Conservation (phyloP, 2,888 invertebrate genomes). For the Lymantria monacha region DNA sequence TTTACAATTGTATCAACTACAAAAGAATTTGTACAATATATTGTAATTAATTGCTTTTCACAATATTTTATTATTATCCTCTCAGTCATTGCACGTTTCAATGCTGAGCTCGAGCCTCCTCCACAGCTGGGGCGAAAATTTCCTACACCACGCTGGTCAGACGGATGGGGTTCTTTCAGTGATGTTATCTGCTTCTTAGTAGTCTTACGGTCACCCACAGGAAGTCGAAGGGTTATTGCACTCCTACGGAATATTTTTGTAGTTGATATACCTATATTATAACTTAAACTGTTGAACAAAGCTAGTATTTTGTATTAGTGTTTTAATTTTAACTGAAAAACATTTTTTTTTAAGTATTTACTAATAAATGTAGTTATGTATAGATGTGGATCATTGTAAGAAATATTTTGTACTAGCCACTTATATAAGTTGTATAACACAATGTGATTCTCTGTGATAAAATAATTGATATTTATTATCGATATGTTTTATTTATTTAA, state of each 20-base stretch:
- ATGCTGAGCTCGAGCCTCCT: too few species aligned
- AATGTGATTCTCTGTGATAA: constrained; percentile 83
- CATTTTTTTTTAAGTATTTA: constrained; percentile 39
- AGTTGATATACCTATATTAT: constrained; percentile 12
- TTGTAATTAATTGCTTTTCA: background rate
- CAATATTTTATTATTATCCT: too few species aligned
- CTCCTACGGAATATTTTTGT: too few species aligned
- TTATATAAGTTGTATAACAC: constrained; percentile 80
- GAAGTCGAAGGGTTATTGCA: too few species aligned
- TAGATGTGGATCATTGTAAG: constrained; percentile 62
- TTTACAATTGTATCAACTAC: constrained; percentile 14
- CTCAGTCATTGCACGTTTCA: too few species aligned
- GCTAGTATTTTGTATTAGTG: constrained; percentile 60
- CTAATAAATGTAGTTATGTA: constrained; percentile 45
- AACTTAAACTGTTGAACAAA: constrained; percentile 39
- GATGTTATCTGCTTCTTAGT: too few species aligned
- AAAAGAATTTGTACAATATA: constrained; percentile 7
- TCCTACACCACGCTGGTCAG: too few species aligned
- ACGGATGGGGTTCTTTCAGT: too few species aligned
- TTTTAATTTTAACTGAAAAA: constrained; percentile 49
- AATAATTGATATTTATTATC: constrained; percentile 79
- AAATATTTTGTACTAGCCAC: constrained; percentile 78
- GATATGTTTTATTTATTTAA: constrained; percentile 56
- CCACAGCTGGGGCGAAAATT: too few species aligned
- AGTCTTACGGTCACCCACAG: too few species aligned